These are phyloP conservation scores for Metaphire vulgaris DNA, from an alignment of 1,140 invertebrate species.

Conservation along the genomic window DNA sequence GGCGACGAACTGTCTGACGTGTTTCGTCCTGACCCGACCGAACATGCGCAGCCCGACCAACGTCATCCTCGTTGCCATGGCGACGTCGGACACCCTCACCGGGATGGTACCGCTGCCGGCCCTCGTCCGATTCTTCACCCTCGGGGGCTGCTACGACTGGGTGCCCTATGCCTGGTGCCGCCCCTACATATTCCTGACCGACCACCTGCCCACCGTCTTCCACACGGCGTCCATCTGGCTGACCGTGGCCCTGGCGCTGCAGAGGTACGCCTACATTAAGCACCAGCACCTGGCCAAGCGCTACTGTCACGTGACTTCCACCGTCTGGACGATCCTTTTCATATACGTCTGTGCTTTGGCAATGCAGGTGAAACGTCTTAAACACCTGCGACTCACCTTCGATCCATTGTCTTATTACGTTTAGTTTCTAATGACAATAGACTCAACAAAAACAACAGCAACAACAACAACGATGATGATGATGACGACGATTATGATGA, in stretches of 20 bases:
- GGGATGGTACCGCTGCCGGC: constrained; percentile 70
- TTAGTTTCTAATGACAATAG: neutral
- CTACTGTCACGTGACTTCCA: neutral
- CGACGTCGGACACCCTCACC: constrained; percentile 79
- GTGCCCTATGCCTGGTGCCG: neutral
- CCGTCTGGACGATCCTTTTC: neutral
- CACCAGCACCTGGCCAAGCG: neutral
- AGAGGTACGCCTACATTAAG: neutral
- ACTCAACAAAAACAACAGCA: neutral
- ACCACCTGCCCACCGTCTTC: neutral
- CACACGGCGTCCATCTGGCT: neutral
- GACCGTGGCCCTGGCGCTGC: neutral
- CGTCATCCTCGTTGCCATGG: constrained; percentile 67
- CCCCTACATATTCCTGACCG: neutral
- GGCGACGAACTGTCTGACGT: constrained; percentile 75
- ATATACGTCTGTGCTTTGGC: neutral
- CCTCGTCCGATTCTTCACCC: neutral
- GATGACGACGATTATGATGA: neutral
- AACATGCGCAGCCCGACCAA: constrained; percentile 63
- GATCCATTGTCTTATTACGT: neutral
- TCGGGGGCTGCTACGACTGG: neutral
- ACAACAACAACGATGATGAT: neutral
- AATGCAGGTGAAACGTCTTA: neutral
- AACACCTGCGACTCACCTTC: neutral
- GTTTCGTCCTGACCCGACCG: constrained; percentile 59